Evolutionary conservation across 1,140 invertebrate species (phyloP).

Genomic region (Drosophila nigromelanica): DNA sequence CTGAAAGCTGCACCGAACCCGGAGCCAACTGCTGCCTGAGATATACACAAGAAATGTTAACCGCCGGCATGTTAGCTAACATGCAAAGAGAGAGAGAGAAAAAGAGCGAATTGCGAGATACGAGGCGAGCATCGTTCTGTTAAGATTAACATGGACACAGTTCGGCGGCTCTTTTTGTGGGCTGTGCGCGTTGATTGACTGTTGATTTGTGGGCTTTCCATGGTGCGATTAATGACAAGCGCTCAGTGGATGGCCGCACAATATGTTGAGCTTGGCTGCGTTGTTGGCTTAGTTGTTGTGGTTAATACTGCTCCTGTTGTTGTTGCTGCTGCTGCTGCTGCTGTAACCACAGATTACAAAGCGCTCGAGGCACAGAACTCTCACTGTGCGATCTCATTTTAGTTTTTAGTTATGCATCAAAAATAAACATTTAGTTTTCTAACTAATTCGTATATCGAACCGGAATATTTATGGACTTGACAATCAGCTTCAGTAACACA

Average conservation of each 20-base stretch:
- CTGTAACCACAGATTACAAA: constrained; percentile 18
- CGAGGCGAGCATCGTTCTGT: not conserved
- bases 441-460: constrained; percentile 22
- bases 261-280: constrained; percentile 60
- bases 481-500: constrained; percentile 30
- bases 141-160: constrained; percentile 7
- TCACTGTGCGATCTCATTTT: constrained; percentile 32
- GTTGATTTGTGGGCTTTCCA: constrained; percentile 65
- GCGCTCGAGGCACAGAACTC: constrained; percentile 33
- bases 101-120: constrained; percentile 27
- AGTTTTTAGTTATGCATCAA: constrained; percentile 22
- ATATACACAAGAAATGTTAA: constrained; percentile 70
- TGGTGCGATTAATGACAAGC: constrained; percentile 65
- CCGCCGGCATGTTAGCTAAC: constrained; percentile 41
- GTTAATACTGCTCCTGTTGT: constrained; percentile 6
- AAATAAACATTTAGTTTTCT: constrained; percentile 15
- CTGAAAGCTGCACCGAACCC: constrained; percentile 34
- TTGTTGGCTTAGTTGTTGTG: constrained; percentile 16
- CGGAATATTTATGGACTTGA: constrained; percentile 45
- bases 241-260: constrained; percentile 52
- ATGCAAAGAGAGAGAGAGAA: constrained; percentile 18
- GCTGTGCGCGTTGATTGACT: constrained; percentile 64
- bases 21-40: constrained; percentile 17
- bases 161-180: constrained; percentile 16
- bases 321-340: constrained; percentile 2